Conservation (phyloP, 2,113 vertebrate species). For the Condylura cristata region DNA sequence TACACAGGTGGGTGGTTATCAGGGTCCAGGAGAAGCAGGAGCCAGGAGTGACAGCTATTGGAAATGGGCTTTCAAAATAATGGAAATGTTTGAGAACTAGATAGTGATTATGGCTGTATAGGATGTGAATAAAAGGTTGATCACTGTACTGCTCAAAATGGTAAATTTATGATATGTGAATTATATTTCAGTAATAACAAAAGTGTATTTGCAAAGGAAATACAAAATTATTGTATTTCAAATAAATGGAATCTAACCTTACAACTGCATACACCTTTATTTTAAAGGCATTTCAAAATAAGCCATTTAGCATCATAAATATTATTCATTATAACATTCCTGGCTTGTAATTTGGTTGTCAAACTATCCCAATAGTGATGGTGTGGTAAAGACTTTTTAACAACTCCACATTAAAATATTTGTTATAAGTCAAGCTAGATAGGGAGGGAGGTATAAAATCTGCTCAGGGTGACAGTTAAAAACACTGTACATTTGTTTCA, state of each 20-base stretch:
- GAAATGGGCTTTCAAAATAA: neutral
- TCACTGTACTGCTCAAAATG: neutral
- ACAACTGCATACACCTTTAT: conserved; percentile 1
- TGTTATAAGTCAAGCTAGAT: neutral
- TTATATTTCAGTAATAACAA: neutral
- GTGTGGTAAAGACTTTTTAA: neutral
- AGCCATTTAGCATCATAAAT: neutral
- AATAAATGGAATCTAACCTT: conserved; percentile 27
- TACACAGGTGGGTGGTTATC: neutral
- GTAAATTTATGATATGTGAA: neutral
- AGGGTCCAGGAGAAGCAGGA: neutral
- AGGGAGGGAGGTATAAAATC: neutral
- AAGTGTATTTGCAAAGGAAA: neutral
- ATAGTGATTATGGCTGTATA: neutral
- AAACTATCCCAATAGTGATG: neutral
- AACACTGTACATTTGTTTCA: neutral
- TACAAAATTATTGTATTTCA: neutral
- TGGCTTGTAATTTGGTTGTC: neutral
- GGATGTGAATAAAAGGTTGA: neutral
- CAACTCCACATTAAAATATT: neutral
- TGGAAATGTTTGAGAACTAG: neutral
- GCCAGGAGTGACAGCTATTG: neutral
- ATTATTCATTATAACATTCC: neutral
- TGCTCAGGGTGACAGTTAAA: neutral
- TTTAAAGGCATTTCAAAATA: neutral